Conservation (phyloP, 1,140 invertebrate species). For the Centruroides sculpturatus region DNA sequence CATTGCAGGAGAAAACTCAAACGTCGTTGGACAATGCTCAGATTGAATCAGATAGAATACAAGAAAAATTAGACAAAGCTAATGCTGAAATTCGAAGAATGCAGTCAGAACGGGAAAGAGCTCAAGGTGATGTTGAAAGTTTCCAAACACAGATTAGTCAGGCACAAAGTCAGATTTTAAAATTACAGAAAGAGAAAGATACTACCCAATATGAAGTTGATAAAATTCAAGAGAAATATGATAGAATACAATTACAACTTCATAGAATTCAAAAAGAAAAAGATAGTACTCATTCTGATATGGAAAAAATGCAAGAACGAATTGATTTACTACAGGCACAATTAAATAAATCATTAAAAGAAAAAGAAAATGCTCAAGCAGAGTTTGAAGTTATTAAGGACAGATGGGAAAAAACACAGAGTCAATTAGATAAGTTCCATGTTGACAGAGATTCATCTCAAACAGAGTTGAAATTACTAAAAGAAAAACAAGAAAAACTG, state of each 20-base stretch:
- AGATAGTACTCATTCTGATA: conserved; percentile 61
- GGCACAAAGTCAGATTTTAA: conserved; percentile 61
- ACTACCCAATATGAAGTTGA: conserved; percentile 66
- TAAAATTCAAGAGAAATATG: conserved; percentile 69
- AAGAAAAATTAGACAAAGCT: conserved; percentile 73
- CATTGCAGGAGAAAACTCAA: conserved; percentile 79
- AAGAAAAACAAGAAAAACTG: conserved; percentile 77
- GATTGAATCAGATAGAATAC: conserved; percentile 73
- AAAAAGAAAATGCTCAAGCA: conserved; percentile 62
- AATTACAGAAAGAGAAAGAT: conserved; percentile 79
- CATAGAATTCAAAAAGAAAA: conserved; percentile 72
- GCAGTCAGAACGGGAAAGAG: conserved; percentile 61
- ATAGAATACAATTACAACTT: conserved; percentile 58
- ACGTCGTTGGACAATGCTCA: conserved; percentile 72
- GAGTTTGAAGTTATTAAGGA: conserved; percentile 75
- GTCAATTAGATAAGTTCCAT: conserved; percentile 36
- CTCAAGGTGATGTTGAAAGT: conserved; percentile 58
- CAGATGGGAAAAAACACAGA: conserved; percentile 60
- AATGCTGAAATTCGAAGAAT: conserved; percentile 65
- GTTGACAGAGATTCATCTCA: conserved; percentile 63
- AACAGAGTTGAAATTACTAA: conserved; percentile 69
- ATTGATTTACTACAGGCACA: conserved; percentile 62
- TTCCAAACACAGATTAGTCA: conserved; percentile 76
- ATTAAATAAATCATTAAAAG: conserved; percentile 62
- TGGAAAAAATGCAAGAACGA: conserved; percentile 61